Conservation (phyloP, 53 echinoderm and acorn worm genomes). For the Crossaster papposus region DNA sequence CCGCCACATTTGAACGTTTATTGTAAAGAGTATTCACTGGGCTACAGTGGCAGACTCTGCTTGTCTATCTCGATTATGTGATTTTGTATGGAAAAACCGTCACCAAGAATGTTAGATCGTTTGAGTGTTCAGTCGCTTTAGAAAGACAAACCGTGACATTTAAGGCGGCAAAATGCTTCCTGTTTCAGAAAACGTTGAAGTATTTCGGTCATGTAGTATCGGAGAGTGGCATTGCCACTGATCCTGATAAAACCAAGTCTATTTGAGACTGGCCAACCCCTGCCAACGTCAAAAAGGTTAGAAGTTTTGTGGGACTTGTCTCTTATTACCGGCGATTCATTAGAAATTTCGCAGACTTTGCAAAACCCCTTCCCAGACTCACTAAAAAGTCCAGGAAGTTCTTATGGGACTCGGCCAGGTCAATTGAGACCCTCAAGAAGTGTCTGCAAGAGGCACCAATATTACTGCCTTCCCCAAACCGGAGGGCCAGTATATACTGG, state of each 20-base stretch:
- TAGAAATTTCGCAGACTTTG: conserved; percentile 53
- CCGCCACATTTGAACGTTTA: conserved; percentile 61
- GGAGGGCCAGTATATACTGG: conserved; percentile 36
- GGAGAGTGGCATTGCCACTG: conserved; percentile 12
- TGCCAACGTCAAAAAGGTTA: not conserved
- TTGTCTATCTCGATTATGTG: conserved; percentile 45
- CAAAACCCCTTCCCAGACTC: too few relatives aligned
- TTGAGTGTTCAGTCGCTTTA: conserved; percentile 27
- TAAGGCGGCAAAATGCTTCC: conserved; percentile 44
- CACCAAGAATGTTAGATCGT: conserved; percentile 12
- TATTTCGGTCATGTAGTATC: conserved; percentile 41
- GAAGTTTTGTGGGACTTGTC: too few relatives aligned
- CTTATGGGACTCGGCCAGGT: conserved; percentile 7
- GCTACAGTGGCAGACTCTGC: too few relatives aligned
- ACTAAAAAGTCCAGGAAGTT: too few relatives aligned
- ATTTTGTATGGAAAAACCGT: conserved; percentile 27
- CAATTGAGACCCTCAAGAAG: conserved; percentile 34
- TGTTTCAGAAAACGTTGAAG: too few relatives aligned
- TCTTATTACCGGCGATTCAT: too few relatives aligned
- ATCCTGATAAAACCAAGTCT: too few relatives aligned
- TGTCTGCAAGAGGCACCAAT: conserved; percentile 44
- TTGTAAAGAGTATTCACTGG: conserved; percentile 66
- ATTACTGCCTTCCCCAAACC: conserved; percentile 33
- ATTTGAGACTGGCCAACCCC: conserved; percentile 18
- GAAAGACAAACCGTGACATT: conserved; percentile 11